Conservation (phyloP, 2,888 invertebrate species). For the Empis stercorea region DNA sequence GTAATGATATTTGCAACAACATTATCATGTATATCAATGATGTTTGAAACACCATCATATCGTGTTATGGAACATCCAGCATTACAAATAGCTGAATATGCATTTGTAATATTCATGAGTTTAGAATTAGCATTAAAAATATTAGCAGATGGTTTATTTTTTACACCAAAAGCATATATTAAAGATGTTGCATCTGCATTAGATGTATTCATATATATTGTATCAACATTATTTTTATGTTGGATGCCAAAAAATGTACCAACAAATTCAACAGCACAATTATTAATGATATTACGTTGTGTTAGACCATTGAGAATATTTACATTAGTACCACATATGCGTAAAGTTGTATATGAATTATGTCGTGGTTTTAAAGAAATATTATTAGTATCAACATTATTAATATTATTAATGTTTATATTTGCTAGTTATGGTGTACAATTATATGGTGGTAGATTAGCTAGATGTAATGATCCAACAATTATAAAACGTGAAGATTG, state of each 20-base stretch:
- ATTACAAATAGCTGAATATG: slow-evolving; percentile 90
- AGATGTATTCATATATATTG: slow-evolving; percentile 95
- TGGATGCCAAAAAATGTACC: slow-evolving; percentile 90
- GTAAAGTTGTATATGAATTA: slow-evolving; percentile 96
- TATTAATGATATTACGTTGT: slow-evolving; percentile 92
- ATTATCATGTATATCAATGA: slow-evolving; percentile 95
- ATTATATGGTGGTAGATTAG: slow-evolving; percentile 89
- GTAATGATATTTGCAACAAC: slow-evolving; percentile 98
- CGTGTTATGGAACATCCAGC: slow-evolving; percentile 91
- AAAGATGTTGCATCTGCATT: slow-evolving; percentile 94
- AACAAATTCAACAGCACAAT: slow-evolving; percentile 85
- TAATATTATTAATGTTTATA: slow-evolving; percentile 96
- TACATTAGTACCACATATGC: slow-evolving; percentile 96
- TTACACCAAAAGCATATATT: slow-evolving; percentile 97
- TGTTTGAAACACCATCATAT: slow-evolving; percentile 92
- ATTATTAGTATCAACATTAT: slow-evolving; percentile 84
- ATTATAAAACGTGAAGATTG: slow-evolving; percentile 63
- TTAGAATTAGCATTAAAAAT: slow-evolving; percentile 91
- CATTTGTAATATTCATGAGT: slow-evolving; percentile 97
- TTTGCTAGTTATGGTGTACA: slow-evolving; percentile 99
- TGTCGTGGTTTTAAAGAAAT: slow-evolving; percentile 99
- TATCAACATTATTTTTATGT: slow-evolving; percentile 86
- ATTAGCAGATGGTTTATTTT: slow-evolving; percentile 92
- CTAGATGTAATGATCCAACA: slow-evolving; percentile 88
- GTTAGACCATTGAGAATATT: slow-evolving; percentile 93